Base-by-base conservation (phyloP, 2,888 invertebrate genomes). In the Papilio elwesi region DNA sequence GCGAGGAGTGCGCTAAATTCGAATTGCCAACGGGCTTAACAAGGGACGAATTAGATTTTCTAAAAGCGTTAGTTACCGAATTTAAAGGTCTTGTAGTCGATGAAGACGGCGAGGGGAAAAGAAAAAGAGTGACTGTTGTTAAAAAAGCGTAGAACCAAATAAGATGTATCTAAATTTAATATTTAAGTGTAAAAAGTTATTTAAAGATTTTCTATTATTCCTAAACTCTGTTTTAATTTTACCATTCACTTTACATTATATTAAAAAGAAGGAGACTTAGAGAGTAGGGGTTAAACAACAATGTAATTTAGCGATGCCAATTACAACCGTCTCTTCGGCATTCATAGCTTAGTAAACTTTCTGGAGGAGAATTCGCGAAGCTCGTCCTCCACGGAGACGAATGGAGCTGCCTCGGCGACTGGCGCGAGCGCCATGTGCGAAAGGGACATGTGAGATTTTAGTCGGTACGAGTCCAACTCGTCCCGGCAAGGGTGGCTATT, bases 1-100 rank as follows among this genome's bases (percentile, higher is more conserved):
- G 82, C 57, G 74, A 77, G 0, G 90, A 87, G 10, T 87, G 83
- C 74, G 82, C 85, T 0, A 90, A 87, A 73, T 86, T 93, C 36
- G 89, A 92, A 78, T 76, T 93, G 71, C 90, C 91, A 0, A 70
- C 74, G 0, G 88, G 90, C 0, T 76, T 93, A 68, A 83, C 82
- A 0, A 81, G 76, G 5, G 79, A 84, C 49, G 93, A 93, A 74
- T 79, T 90, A 0, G 78, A 80, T 38, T 93, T 87, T 77, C 82
- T 92, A 2, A 87, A 87, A 59, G 80, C 78, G 71, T 77, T 93
- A 26, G 85, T 83, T 0, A 78, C 76, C 0, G 80, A 85, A 52
- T 92, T 89, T 72, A 71, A 85, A 11, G 82, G 81, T 5, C 74
- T 93, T 11, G 71, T 79, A 0, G 81, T 92, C 0, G 63, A 78